Evolutionary conservation across 2,888 invertebrate species (phyloP), one percentile per base, ranked within the genome.

Genomic region (Dusona sp.): DNA sequence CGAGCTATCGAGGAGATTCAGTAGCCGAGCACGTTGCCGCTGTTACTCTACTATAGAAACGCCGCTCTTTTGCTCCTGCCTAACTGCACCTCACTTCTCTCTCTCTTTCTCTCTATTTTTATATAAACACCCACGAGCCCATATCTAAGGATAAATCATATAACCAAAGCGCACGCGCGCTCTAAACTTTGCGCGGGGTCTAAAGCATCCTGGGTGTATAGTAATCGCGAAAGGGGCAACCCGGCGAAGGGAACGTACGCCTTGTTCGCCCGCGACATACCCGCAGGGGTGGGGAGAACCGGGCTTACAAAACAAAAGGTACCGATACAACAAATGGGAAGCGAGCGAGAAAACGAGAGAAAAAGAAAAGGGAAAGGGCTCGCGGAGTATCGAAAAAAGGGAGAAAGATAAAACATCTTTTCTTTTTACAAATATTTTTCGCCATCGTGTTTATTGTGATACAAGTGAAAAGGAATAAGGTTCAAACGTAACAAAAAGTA

Each of bases 1-100:
- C 68, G 54, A 81, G 79, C 86, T 72, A 85, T 86, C 88, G 87
- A 68, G 68, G 70, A 87, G 67, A 87, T 86, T 87, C 87, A 84
- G 86, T 87, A 88, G 88, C 83, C 80, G 68, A 75, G 79, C 75
- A 84, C 84, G 87, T 84, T 84, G 86, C 65, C 48, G 83, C 51
- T 73, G 80, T 72, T 70, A 57, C 79, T 29, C 7, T 61, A 61
- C 61, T 61, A n/a, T n/a, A 61, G 29, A 61, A 29, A 61, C 79
- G 65, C 65, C 16, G 36, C 57, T 51, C 54, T 54, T 51, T 54
- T 36, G 51, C 54, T 68, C 22, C 51, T 25, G 72, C 48, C 29
- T 57, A 57, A 25, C 57, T 57, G 61, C 61, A 61, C 29, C 61
- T 29, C 61, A 61, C 9, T 29, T 29, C 22, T 61, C 29, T 61